phyloP scores from a whole-genome alignment of 2,797 vertebrate genomes.

The Epinephelus coioides region DNA sequence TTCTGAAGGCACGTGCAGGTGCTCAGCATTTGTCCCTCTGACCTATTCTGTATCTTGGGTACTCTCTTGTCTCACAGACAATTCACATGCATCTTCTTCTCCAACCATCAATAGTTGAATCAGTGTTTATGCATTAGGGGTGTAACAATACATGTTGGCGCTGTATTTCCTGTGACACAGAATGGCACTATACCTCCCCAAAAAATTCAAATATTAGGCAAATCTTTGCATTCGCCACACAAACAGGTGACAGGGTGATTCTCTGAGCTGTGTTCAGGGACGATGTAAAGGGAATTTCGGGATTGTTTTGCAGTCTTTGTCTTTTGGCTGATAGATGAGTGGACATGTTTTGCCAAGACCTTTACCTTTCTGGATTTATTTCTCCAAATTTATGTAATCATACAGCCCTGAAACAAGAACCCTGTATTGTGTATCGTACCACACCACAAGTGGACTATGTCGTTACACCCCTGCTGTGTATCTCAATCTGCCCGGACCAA shows the following conservation, averaged over 20 bases:
- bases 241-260: background rate
- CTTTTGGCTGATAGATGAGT: background rate
- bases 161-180: constrained; percentile 1
- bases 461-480: background rate
- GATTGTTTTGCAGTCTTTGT: background rate
- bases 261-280: background rate
- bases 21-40: constrained; percentile 60
- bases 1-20: constrained; percentile 68
- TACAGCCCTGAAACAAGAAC: constrained; percentile 10
- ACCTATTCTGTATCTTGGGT: constrained; percentile 32
- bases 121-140: constrained; percentile 7
- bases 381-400: background rate
- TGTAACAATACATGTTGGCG: background rate
- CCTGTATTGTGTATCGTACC: constrained; percentile 3
- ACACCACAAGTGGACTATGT: constrained; percentile 17
- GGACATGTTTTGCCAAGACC: background rate
- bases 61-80: constrained; percentile 7
- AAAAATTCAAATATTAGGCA: background rate
- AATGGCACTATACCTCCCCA: background rate
- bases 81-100: constrained; percentile 12
- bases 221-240: constrained; percentile 10
- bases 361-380: background rate
- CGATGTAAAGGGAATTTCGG: background rate
- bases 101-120: constrained; percentile 16
- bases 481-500: constrained; percentile 10